Conservation (phyloP, 2,888 invertebrate genomes). For the Xestia rhomboidea region DNA sequence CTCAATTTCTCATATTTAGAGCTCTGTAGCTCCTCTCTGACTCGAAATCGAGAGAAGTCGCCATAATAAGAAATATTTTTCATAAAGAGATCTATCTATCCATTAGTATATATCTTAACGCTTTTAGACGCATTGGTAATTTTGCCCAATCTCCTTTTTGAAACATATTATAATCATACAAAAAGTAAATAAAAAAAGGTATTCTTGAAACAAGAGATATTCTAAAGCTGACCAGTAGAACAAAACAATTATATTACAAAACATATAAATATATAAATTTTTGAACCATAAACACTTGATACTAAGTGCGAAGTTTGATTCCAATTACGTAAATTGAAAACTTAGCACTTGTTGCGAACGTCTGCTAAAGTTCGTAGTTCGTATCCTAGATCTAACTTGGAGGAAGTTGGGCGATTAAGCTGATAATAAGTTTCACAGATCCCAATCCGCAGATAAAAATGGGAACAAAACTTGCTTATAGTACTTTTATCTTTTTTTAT, state of each 20-base stretch:
- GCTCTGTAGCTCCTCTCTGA: too few relatives aligned
- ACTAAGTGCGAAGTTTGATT: conserved; percentile 53
- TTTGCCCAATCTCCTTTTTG: too few relatives aligned
- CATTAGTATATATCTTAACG: too few relatives aligned
- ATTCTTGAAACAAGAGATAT: not conserved
- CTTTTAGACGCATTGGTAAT: too few relatives aligned
- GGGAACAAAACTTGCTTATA: conserved; percentile 15
- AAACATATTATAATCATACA: too few relatives aligned
- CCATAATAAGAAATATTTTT: too few relatives aligned
- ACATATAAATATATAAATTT: conserved; percentile 13
- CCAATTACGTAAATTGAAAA: conserved; percentile 60
- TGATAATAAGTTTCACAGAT: conserved; percentile 46
- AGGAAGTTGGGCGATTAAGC: conserved; percentile 53
- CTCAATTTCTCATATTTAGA: too few relatives aligned
- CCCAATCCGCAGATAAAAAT: conserved; percentile 16
- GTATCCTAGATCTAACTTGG: conserved; percentile 45
- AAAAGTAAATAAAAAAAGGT: too few relatives aligned
- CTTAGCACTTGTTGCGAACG: conserved; percentile 39
- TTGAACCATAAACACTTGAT: conserved; percentile 27
- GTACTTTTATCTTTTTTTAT: conserved; percentile 5
- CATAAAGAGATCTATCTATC: too few relatives aligned
- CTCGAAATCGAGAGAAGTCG: too few relatives aligned
- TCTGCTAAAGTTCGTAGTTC: conserved; percentile 40
- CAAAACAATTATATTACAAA: conserved; percentile 17
- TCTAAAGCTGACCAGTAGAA: not conserved